These are phyloP conservation scores for Perccottus glenii DNA, from an alignment of 2,113 vertebrate genomes.

Conservation along the genomic window DNA sequence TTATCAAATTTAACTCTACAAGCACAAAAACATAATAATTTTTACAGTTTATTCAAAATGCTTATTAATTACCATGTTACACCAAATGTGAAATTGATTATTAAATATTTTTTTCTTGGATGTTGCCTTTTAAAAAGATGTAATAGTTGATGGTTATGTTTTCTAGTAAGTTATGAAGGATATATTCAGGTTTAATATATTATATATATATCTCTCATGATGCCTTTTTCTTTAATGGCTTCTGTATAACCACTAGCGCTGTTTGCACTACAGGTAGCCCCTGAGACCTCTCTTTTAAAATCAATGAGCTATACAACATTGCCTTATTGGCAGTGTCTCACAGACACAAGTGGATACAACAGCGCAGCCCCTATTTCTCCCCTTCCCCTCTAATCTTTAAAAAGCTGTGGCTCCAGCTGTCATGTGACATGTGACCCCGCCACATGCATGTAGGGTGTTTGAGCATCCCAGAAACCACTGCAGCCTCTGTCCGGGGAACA, in stretches of 20 bases:
- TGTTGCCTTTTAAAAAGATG: too few species aligned
- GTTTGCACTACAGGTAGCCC: conserved; percentile 8
- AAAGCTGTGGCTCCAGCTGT: conserved; percentile 46
- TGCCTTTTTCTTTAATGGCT: neutral
- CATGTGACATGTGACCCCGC: conserved; percentile 61
- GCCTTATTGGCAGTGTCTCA: conserved; percentile 12
- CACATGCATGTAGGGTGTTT: conserved; percentile 43
- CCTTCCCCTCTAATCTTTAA: conserved; percentile 33
- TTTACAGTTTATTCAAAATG: too few species aligned
- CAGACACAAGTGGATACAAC: conserved; percentile 8
- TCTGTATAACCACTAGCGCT: conserved; percentile 1
- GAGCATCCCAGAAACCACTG: conserved; percentile 64
- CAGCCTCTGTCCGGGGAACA: conserved; percentile 61
- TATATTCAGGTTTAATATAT: too few species aligned
- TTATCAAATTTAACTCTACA: too few species aligned
- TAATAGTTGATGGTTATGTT: too few species aligned
- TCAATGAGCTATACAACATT: conserved; percentile 6
- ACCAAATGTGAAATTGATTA: too few species aligned
- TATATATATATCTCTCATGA: neutral
- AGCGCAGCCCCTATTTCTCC: conserved; percentile 10
- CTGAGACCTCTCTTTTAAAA: conserved; percentile 9
- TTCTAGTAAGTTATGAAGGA: too few species aligned
- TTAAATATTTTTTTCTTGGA: too few species aligned
- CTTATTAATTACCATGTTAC: too few species aligned
- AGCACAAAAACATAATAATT: too few species aligned